phyloP scores from a whole-genome alignment of 1,140 invertebrate genomes.

The Laupala kohalensis region DNA sequence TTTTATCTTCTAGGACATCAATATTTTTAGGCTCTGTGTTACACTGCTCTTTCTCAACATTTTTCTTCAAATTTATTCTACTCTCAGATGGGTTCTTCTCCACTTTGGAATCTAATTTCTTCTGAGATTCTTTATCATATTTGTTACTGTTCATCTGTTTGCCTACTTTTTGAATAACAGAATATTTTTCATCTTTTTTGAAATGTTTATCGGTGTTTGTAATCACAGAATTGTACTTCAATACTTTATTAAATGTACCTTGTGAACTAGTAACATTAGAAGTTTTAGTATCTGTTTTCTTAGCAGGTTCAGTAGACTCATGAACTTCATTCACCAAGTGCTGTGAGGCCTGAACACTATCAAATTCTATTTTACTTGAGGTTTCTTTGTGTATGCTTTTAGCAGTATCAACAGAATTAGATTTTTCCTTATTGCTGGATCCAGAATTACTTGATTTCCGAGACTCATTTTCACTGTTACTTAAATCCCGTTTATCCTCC shows the following conservation, averaged over 20 bases:
- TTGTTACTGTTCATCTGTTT: background rate
- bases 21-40: background rate
- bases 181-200: slow-evolving; percentile 14
- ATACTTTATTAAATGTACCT: background rate
- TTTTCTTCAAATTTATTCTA: background rate
- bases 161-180: slow-evolving; percentile 12
- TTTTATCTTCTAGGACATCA: slow-evolving; percentile 9
- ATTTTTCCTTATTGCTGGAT: too few species aligned
- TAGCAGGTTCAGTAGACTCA: too few species aligned
- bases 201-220: background rate
- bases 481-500: background rate
- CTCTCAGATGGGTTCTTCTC: too few species aligned
- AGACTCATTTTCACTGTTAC: background rate
- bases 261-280: too few species aligned
- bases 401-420: too few species aligned
- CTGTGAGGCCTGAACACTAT: too few species aligned
- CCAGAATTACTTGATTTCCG: too few species aligned
- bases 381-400: too few species aligned
- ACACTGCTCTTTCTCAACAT: background rate
- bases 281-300: too few species aligned
- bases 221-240: slow-evolving; percentile 8
- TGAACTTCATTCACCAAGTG: too few species aligned
- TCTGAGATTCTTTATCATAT: background rate
- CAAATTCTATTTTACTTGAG: too few species aligned
- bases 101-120: background rate